Conservation (phyloP, 2,888 invertebrate species). For the Therioaphis trifolii region DNA sequence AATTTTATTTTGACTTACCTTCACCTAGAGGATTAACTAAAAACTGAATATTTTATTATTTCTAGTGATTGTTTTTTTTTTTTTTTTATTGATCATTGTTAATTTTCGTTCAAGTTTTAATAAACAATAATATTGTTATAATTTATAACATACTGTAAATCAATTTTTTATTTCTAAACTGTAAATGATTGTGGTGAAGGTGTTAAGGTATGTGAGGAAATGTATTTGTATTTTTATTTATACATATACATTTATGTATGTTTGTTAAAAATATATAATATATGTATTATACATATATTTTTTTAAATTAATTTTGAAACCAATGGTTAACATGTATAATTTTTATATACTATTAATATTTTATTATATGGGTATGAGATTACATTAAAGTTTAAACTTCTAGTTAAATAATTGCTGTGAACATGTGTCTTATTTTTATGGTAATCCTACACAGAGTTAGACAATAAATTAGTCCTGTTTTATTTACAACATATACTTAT, state of each 20-base stretch:
- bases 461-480: conserved; percentile 44
- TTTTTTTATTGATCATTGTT: conserved; percentile 41
- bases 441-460: conserved; percentile 1
- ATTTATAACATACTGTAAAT: conserved; percentile 20
- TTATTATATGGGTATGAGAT: conserved; percentile 46
- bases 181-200: conserved; percentile 49
- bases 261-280: background rate
- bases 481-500: conserved; percentile 2
- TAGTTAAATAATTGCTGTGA: conserved; percentile 31
- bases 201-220: conserved; percentile 13
- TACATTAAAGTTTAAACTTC: conserved; percentile 13
- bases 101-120: conserved; percentile 55
- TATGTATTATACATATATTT: conserved; percentile 26
- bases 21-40: background rate
- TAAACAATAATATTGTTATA: conserved; percentile 42
- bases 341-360: conserved; percentile 32
- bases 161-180: conserved; percentile 37
- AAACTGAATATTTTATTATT: background rate
- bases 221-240: background rate
- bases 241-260: background rate
- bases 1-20: background rate
- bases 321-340: conserved; percentile 24
- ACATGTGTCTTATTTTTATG: conserved; percentile 38
- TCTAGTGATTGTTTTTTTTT: conserved; percentile 27
- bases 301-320: conserved; percentile 28